Percentiles rank a stretch among this genome's conserved stretches.
Evolutionary conservation across 1,140 invertebrate genomes (phyloP).

Genomic region (Procambarus virginalis): DNA sequence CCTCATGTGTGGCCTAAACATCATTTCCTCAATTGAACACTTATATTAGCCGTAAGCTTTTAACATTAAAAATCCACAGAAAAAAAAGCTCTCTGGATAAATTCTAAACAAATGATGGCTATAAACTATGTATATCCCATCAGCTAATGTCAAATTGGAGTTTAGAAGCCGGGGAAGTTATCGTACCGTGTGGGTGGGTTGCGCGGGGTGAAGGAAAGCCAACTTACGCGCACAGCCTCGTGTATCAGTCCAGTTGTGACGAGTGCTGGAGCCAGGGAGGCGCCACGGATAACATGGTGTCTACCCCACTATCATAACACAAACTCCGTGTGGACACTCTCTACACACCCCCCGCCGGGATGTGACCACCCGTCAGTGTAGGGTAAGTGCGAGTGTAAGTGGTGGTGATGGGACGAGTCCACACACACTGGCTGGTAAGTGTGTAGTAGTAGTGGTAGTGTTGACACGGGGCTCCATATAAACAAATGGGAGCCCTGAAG

Average conservation of each 20-base stretch:
- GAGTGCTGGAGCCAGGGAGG: slow-evolving; percentile 19
- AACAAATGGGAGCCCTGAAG: background rate
- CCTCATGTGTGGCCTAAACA: background rate
- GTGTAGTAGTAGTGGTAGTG: background rate
- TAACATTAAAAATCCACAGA: too few relatives aligned
- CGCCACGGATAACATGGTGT: background rate
- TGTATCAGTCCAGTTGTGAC: slow-evolving; percentile 58
- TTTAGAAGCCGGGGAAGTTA: background rate
- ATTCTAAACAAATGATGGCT: too few relatives aligned
- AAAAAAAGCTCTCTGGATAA: too few relatives aligned
- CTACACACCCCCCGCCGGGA: background rate
- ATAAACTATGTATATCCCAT: too few relatives aligned
- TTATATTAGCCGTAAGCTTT: background rate
- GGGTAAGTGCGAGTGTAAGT: background rate
- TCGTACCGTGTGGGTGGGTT: background rate
- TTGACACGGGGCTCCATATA: background rate
- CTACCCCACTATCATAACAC: background rate
- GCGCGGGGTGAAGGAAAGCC: slow-evolving; percentile 5
- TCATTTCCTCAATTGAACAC: background rate
- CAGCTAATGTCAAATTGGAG: too few relatives aligned
- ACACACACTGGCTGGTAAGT: background rate
- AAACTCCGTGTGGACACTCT: background rate
- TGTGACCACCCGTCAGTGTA: background rate
- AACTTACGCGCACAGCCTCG: slow-evolving; percentile 46
- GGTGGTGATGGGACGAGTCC: background rate